phyloP scores from a whole-genome alignment of 2,113 vertebrate species.

The Oostethus manadensis region DNA sequence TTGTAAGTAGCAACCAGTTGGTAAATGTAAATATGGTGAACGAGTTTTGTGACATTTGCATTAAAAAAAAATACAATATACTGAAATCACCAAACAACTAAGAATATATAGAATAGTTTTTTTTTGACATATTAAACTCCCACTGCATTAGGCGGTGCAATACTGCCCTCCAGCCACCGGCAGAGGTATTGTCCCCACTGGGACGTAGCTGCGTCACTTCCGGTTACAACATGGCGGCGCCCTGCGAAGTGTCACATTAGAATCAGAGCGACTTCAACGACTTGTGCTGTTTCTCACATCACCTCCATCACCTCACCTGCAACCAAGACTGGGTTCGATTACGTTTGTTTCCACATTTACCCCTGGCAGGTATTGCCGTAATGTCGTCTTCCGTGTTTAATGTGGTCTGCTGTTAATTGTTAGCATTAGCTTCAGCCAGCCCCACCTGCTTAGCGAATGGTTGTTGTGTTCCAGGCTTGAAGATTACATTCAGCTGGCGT shows the following conservation, averaged over 20 bases:
- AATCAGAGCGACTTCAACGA: background rate
- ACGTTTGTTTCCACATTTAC: background rate
- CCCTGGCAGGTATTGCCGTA: slow-evolving; percentile 20
- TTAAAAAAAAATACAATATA: no score
- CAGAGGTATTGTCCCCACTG: background rate
- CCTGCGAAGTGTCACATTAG: slow-evolving; percentile 63
- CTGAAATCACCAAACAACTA: background rate
- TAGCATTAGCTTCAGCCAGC: slow-evolving; percentile 19
- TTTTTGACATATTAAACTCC: background rate
- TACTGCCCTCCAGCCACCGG: slow-evolving; percentile 34
- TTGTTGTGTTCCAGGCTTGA: slow-evolving; percentile 35
- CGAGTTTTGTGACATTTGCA: no score
- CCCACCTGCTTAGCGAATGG: no score
- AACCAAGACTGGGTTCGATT: background rate
- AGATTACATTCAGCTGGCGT: slow-evolving; percentile 13
- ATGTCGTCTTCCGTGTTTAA: background rate
- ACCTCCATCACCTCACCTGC: no score
- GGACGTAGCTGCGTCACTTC: slow-evolving; percentile 22
- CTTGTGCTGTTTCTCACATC: background rate
- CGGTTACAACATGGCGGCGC: slow-evolving; percentile 62
- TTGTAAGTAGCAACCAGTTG: no score
- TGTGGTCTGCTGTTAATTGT: background rate
- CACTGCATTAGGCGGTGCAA: slow-evolving; percentile 2
- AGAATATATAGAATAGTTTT: background rate
- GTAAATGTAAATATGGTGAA: background rate